Base-by-base conservation (phyloP, 2,797 vertebrate genomes). In the Enteromius argenteus region DNA sequence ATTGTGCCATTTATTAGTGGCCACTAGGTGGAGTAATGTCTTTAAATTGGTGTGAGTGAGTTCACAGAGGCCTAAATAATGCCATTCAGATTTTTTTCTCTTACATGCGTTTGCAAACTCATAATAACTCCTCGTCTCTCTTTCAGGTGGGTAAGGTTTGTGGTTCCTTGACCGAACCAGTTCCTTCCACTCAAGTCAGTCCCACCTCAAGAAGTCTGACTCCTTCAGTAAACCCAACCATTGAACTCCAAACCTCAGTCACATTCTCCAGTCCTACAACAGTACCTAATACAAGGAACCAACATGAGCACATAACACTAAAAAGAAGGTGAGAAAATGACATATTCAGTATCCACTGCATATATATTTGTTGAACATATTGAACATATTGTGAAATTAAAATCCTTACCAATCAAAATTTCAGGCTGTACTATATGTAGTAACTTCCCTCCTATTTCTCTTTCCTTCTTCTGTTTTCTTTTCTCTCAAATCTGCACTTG, bases 131-230 rank as follows among this genome's bases (percentile, higher is more conserved):
- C 39, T 80, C 2, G 13, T 67, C 14, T 66, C 46, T 86, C 67
- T 64, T 15, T 81, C 89, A 95, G 93, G 94, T 94, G 13, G 93
- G 94, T 83, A 95, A 94, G 79, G 94, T 95, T 81, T 95, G 94
- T 42, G 94, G 94, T 39, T 84, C 92, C 11, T 92, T 92, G 81
- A 91, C 87, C 72, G 87, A 90, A 4, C 73, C 81, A 4, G 78
- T 49, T 39, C 64, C 60, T 2, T 71, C 79, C 58, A 76, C 86
- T 71, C 53, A 67, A 71, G 39, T 71, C 32, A 77, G 56, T 72
- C 44, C 89, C 32, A 90, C 91, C 72, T 58, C 79, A 5, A 84
- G 86, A 0, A 79, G 84, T 11, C 21, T 64, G 5, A 13, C 60
- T 14, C 42, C 83, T 30, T 85, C 87, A 8, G 60, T 49, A 32